These are phyloP conservation scores for Gambusia yucatana DNA, from an alignment of 2,797 vertebrate species.

Conservation along the genomic window DNA sequence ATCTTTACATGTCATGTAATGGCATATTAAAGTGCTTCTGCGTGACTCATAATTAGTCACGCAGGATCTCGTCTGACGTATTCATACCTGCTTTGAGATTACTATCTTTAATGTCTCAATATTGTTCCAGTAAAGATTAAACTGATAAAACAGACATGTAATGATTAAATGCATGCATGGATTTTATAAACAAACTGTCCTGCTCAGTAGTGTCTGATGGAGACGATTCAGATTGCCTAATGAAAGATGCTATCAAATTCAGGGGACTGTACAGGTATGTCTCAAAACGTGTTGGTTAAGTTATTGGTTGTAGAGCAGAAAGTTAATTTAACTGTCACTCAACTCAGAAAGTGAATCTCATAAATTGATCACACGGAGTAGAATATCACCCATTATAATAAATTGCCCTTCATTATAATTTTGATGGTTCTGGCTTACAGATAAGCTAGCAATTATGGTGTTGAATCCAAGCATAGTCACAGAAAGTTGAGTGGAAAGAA, in stretches of 20 bases:
- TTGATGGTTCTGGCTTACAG: background rate
- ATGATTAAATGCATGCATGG: slow-evolving; percentile 8
- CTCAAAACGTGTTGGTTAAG: background rate
- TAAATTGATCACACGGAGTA: background rate
- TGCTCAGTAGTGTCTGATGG: background rate
- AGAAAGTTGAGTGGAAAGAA: background rate
- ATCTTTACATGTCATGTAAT: background rate
- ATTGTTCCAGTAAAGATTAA: slow-evolving; percentile 5
- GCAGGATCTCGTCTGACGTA: background rate
- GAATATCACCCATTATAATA: background rate
- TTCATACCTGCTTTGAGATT: background rate
- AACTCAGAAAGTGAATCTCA: background rate
- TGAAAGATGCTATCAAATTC: background rate
- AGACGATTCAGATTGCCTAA: background rate
- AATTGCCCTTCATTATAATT: background rate
- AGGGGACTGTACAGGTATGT: background rate
- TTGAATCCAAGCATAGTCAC: too few species aligned
- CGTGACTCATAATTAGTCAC: background rate
- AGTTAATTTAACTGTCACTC: background rate
- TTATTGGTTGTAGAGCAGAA: background rate
- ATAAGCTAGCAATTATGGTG: background rate
- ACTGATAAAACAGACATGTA: background rate
- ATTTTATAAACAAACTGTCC: background rate
- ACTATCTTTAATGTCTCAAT: background rate
- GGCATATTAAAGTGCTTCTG: background rate